These are phyloP conservation scores for Cichlasoma orientale DNA, from an alignment of 2,797 vertebrate genomes.

Conservation along the genomic window DNA sequence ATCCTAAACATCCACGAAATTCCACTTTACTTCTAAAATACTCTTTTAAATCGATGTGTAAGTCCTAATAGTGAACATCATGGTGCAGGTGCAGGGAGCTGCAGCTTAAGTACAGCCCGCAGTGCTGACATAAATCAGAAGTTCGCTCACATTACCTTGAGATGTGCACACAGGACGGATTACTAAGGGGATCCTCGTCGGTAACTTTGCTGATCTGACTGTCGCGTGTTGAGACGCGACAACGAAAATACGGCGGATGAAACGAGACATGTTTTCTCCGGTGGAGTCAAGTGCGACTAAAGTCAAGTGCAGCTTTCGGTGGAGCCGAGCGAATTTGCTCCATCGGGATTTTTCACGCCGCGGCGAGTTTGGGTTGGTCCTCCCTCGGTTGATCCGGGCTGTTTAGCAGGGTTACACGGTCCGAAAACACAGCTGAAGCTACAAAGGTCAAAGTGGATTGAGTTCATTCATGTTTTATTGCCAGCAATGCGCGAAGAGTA, in stretches of 20 bases:
- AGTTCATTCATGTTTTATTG: constrained; percentile 12
- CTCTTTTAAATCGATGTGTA: not conserved
- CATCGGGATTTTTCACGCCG: constrained; percentile 12
- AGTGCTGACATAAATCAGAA: not conserved
- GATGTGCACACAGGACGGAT: constrained; percentile 65
- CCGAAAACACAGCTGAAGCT: constrained; percentile 42
- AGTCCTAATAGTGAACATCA: not conserved
- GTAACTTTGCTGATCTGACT: constrained; percentile 28
- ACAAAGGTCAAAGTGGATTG: constrained; percentile 57
- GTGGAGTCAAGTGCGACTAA: constrained; percentile 11
- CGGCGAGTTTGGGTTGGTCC: constrained; percentile 39
- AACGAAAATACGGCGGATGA: constrained; percentile 58
- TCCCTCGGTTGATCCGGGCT: not conserved
- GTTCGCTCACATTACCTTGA: constrained; percentile 57
- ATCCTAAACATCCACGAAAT: not conserved
- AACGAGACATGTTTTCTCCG: constrained; percentile 75
- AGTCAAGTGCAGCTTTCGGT: constrained; percentile 45
- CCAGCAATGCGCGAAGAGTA: constrained; percentile 24
- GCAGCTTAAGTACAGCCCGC: not conserved
- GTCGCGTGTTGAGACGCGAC: constrained; percentile 41
- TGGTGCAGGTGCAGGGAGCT: not conserved
- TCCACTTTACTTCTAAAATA: not conserved
- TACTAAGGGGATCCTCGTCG: constrained; percentile 39
- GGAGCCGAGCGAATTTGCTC: constrained; percentile 14
- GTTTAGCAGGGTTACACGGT: constrained; percentile 29